Evolutionary conservation across 2,888 invertebrate genomes (phyloP), one percentile per base, ranked within the genome.

Genomic region (Drosophila lacicola): DNA sequence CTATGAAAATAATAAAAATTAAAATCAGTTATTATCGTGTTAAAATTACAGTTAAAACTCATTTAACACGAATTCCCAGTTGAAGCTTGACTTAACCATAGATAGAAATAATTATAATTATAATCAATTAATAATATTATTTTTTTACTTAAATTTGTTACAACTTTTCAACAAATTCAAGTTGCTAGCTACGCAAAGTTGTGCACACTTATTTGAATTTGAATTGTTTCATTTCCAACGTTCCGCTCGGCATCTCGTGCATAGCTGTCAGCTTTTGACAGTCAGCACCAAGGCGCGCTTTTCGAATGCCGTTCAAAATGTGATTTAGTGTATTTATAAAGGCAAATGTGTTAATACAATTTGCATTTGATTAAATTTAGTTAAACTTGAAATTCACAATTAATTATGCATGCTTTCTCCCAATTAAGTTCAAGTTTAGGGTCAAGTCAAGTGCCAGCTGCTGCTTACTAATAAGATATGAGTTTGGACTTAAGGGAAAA

Each of bases 351-450:
- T 67, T 11, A 45, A 50, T 41, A 58, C 5, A n/a, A 37, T 21
- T 54, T 54, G 54, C 21, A 37, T 45, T 19, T 25, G 11, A 41
- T 36, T 39, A 65, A 42, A 29, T 29, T 29, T 0, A 29, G 29
- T 47, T 54, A 58, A 55, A 29, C 50, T 57, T 37, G 29, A 60
- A 55, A 29, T 14, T 14, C 34, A 57, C 14, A 58, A 37, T 41
- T 33, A 51, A 49, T 58, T 37, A 19, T 36, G 42, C 10, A 36
- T 36, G 57, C 78, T 75, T 75, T 77, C 75, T 50, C 75, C 41
- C 6, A 14, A 10, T 29, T 57, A 72, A 82, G 85, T 84, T 84
- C 85, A 84, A 88, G 84, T 85, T 84, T 80, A 87, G 80, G 88
- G 78, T 88, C 85, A 80, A 45, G 42, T 10, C 39, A 25, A 42